Evolutionary conservation across 2,113 vertebrate species (phyloP), one percentile per base, ranked within the genome.

Genomic region (Sphaerodactylus townsendi): DNA sequence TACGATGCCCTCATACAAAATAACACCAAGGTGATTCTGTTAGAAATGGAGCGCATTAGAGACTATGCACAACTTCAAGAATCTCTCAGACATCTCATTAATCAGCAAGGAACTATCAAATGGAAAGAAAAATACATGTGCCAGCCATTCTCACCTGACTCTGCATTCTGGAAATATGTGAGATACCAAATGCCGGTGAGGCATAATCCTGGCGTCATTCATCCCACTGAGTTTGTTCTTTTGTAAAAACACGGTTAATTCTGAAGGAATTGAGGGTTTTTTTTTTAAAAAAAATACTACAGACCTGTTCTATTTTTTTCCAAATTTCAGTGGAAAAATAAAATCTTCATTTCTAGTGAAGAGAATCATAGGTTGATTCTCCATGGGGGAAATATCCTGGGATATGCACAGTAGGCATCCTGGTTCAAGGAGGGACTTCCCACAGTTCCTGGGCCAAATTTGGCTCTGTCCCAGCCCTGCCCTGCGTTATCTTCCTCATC

Each of bases 131-230:
- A 88, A 33, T 79, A 93, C 1, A 69, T 44, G 0, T 84, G 81
- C 33, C 64, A 85, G n/a, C 91, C 91, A 10, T 37, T 19, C 62
- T 93, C 93, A 21, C 28, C 71, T 64, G 93, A 41, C 11, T 95
- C 94, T 17, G 94, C 23, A 81, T 96, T 97, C 87, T 97, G 96
- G 96, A 97, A 96, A n/a, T 93, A 92, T 0, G 89, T 97, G 86
- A 91, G 95, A 81, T 96, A 96, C 69, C 93, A 89, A 0, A 97
- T 97, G 96, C 96, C 95, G 0, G 25, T 25, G 37, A 79, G 74
- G 25, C 30, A 0, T 72, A 92, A n/a, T 23, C 17, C 50, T 10
- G 70, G 79, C 0, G 25, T 0, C 21, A 50, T 39, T 0, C 53
- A 68, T 68, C 41, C 33, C 17, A 17, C 8, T 25, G 56, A 21